These are phyloP conservation scores for Stercorarius parasiticus DNA, from an alignment of 2,113 vertebrate genomes.

Conservation along the genomic window DNA sequence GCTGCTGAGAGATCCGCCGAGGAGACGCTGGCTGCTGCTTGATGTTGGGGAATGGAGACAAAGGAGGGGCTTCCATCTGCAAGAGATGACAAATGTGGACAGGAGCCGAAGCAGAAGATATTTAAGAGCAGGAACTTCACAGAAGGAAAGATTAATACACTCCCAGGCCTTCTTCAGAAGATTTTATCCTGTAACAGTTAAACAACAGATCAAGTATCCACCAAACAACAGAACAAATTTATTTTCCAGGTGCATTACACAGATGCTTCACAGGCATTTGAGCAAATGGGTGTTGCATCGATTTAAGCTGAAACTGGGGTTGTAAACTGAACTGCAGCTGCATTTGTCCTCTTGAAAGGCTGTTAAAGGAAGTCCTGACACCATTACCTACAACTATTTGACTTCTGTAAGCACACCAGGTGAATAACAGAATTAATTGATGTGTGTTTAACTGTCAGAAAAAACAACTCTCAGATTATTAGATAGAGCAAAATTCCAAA, in stretches of 20 bases:
- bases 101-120: too few relatives aligned
- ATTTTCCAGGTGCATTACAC: neutral
- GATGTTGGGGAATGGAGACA: constrained; percentile 91
- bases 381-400: neutral
- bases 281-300: accelerated
- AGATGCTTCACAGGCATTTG: too few relatives aligned
- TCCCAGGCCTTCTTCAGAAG: neutral
- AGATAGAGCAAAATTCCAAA: neutral
- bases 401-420: neutral
- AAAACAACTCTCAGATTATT: neutral
- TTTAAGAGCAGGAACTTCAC: neutral
- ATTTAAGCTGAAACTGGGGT: neutral
- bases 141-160: neutral
- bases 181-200: neutral
- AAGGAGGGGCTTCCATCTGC: constrained; percentile 86
- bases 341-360: neutral
- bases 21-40: constrained; percentile 87
- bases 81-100: neutral
- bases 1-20: constrained; percentile 89
- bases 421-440: neutral
- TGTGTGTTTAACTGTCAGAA: neutral
- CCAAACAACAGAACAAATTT: neutral
- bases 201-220: neutral
- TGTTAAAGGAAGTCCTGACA: neutral
- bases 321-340: neutral